A percentile compares a stretch with the other conserved stretches of the same genome.
Conservation (phyloP, 2,113 vertebrate species). For the Thinocorus orbignyianus region DNA sequence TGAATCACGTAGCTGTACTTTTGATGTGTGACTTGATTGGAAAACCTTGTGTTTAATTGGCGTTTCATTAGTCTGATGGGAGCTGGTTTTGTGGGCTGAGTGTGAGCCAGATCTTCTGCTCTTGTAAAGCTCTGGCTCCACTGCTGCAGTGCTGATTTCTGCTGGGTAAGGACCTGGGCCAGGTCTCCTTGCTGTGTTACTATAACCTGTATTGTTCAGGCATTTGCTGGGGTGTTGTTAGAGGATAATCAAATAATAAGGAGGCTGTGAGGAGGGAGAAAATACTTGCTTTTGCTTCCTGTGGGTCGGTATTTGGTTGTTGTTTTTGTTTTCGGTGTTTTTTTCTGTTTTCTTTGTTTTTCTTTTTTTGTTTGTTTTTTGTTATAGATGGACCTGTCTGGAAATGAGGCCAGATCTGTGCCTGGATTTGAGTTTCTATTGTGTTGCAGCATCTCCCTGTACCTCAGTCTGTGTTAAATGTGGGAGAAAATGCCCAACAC, state of each 20-base stretch:
- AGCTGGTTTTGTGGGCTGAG: background rate
- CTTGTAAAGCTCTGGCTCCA: background rate
- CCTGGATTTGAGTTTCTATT: background rate
- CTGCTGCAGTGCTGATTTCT: background rate
- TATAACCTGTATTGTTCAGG: background rate
- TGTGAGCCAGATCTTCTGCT: background rate
- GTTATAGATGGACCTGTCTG: background rate
- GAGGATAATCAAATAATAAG: background rate
- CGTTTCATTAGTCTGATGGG: background rate
- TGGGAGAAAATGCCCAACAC: background rate
- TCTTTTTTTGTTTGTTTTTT: background rate
- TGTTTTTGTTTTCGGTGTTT: no score
- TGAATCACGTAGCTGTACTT: background rate
- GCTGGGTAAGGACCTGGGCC: background rate
- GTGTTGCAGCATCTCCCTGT: background rate
- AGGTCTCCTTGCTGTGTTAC: background rate
- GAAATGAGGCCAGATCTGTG: background rate
- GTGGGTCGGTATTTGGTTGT: background rate
- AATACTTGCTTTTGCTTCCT: background rate
- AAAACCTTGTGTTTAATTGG: background rate
- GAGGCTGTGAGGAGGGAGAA: background rate
- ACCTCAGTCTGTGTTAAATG: background rate
- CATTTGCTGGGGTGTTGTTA: background rate
- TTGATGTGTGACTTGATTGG: background rate
- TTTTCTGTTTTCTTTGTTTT: no score